Evolutionary conservation across 1,140 invertebrate species (phyloP).

Genomic region (Luehdorfia chinensis): DNA sequence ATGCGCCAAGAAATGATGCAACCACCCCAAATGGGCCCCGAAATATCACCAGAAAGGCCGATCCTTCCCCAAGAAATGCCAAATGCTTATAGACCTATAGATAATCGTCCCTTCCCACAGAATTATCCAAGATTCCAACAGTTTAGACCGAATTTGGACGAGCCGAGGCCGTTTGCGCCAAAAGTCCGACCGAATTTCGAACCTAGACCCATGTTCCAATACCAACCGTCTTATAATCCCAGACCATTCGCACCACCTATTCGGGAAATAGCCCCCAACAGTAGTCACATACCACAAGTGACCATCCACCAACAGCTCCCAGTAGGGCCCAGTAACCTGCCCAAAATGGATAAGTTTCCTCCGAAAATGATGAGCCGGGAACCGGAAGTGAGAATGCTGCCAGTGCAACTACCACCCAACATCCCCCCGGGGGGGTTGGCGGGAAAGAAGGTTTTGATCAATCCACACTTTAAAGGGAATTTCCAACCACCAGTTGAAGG

Average conservation of each 20-base stretch:
- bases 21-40: constrained; percentile 23
- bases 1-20: constrained; percentile 7
- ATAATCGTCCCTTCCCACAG: constrained; percentile 22
- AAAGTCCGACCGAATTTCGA: constrained; percentile 38
- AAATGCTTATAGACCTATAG: constrained; percentile 33
- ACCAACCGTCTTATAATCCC: constrained; percentile 25
- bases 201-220: constrained; percentile 36
- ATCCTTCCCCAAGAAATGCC: constrained; percentile 30
- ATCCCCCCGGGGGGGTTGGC: constrained; percentile 47
- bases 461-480: constrained; percentile 69
- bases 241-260: constrained; percentile 26
- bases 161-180: constrained; percentile 19
- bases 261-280: constrained; percentile 36
- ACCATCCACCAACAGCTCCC: constrained; percentile 42
- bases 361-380: constrained; percentile 28
- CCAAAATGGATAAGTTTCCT: background rate
- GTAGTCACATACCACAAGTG: constrained; percentile 46
- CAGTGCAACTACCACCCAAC: constrained; percentile 47
- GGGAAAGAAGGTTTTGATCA: constrained; percentile 67
- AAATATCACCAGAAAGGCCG: constrained; percentile 30
- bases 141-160: constrained; percentile 22
- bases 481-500: constrained; percentile 64
- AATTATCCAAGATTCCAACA: constrained; percentile 18
- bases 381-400: constrained; percentile 62
- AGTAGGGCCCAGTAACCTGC: constrained; percentile 17